Conservation (phyloP, 2,113 vertebrate genomes). For the Ammodytes dubius region DNA sequence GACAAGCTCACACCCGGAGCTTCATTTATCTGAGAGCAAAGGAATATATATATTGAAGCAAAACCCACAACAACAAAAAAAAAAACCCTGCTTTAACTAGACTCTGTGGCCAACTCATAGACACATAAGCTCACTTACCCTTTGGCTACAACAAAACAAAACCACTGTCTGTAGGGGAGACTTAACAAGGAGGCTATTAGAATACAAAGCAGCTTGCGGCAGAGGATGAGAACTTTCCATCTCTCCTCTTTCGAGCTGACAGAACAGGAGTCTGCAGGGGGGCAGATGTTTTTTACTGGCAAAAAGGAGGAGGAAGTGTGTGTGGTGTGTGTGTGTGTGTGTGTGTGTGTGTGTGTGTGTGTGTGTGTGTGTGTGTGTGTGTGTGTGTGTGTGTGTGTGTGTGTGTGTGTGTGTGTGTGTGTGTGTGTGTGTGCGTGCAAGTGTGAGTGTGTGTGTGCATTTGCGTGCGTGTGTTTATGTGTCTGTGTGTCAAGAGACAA, state of each 20-base stretch:
- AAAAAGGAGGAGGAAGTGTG: slow-evolving; percentile 24
- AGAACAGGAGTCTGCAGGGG: slow-evolving; percentile 64
- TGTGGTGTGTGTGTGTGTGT: too few relatives aligned
- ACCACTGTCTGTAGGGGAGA: slow-evolving; percentile 58
- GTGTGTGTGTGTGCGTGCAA: too few relatives aligned
- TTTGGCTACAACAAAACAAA: slow-evolving; percentile 62
- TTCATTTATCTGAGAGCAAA: slow-evolving; percentile 38
- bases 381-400: too few relatives aligned
- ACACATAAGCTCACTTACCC: slow-evolving; percentile 49
- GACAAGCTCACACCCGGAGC: slow-evolving; percentile 54
- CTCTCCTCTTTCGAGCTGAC: slow-evolving; percentile 68
- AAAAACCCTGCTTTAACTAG: slow-evolving; percentile 32
- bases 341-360: too few relatives aligned
- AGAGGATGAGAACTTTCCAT: slow-evolving; percentile 73
- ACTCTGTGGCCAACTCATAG: slow-evolving; percentile 30
- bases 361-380: too few relatives aligned
- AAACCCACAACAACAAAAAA: slow-evolving; percentile 22
- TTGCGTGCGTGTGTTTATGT: too few relatives aligned
- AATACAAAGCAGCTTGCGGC: slow-evolving; percentile 73
- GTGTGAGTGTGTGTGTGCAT: too few relatives aligned
- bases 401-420: too few relatives aligned
- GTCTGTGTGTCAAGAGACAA: slow-evolving; percentile 56
- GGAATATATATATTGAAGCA: slow-evolving; percentile 12
- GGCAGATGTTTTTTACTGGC: slow-evolving; percentile 64
- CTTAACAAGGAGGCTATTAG: slow-evolving; percentile 72